A percentile compares a stretch with the other conserved stretches of the same genome.
Conservation (phyloP, 2,797 vertebrate species). For the Macroramphosus scolopax region DNA sequence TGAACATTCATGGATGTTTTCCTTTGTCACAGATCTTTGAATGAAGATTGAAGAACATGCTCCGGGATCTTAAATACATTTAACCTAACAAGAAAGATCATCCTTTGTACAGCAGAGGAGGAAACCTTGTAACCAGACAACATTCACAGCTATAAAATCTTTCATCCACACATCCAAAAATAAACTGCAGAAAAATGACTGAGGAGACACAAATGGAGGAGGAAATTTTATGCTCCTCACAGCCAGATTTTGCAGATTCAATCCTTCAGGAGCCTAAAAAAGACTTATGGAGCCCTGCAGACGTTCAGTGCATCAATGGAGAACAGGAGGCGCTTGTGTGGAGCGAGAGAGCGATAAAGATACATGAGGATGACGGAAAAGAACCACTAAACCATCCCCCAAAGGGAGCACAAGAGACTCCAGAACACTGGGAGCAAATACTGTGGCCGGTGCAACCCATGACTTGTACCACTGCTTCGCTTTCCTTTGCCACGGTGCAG, state of each 20-base stretch:
- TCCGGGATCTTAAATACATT: conserved; percentile 9
- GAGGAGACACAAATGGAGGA: conserved; percentile 62
- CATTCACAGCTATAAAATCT: conserved; percentile 11
- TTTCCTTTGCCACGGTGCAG: conserved; percentile 71
- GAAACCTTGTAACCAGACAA: conserved; percentile 29
- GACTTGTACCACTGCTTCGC: conserved; percentile 40
- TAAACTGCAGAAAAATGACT: conserved; percentile 6
- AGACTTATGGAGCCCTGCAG: conserved; percentile 25
- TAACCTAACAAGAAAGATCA: conserved; percentile 30
- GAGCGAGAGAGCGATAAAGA: conserved; percentile 24
- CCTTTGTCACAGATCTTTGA: conserved; percentile 37
- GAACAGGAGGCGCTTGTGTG: conserved; percentile 26
- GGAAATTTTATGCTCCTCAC: conserved; percentile 38
- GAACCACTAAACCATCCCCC: conserved; percentile 10
- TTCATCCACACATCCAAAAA: conserved; percentile 5
- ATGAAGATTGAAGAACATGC: conserved; percentile 8
- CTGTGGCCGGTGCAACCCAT: conserved; percentile 50
- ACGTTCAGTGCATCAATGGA: conserved; percentile 38
- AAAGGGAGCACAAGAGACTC: neutral
- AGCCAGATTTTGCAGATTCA: conserved; percentile 26
- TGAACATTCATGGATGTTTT: conserved; percentile 10
- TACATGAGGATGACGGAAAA: conserved; percentile 2
- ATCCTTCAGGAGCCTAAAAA: conserved; percentile 14
- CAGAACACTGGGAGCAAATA: conserved; percentile 51
- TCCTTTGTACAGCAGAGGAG: conserved; percentile 10